Percentiles rank a stretch among this genome's conserved stretches.
Evolutionary conservation across 2,888 invertebrate species (phyloP).

Genomic region (Drosophila quinaria): DNA sequence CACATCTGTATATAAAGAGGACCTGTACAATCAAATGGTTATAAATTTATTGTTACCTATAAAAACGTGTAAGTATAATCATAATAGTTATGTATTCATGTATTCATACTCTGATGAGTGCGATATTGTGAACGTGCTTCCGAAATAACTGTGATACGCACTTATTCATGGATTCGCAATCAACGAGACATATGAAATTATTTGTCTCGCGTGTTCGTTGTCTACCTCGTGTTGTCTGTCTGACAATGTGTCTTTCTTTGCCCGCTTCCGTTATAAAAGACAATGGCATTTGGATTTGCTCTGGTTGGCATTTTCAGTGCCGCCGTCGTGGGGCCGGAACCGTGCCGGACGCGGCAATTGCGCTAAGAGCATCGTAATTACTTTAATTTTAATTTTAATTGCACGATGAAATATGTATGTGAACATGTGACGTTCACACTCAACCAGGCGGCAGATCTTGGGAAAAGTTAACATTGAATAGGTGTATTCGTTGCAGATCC

Average conservation of each 20-base stretch:
- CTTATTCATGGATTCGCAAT: conserved; percentile 32
- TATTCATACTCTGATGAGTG: neutral
- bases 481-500: neutral
- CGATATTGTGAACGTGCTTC: conserved; percentile 15
- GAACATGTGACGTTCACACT: conserved; percentile 20
- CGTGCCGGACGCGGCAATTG: conserved; percentile 70
- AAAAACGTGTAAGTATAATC: neutral
- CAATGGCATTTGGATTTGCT: conserved; percentile 63
- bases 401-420: conserved; percentile 12
- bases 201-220: conserved; percentile 58
- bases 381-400: conserved; percentile 63
- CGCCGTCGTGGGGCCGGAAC: conserved; percentile 46
- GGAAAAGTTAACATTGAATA: conserved; percentile 23
- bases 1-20: too few relatives aligned
- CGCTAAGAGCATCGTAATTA: conserved; percentile 70
- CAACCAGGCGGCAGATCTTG: conserved; percentile 33
- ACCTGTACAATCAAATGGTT: too few relatives aligned
- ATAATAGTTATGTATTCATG: neutral
- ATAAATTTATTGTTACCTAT: too few relatives aligned
- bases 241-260: conserved; percentile 45
- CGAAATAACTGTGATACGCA: conserved; percentile 34
- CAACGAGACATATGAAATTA: conserved; percentile 24
- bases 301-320: conserved; percentile 79
- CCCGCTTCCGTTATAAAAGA: conserved; percentile 67
- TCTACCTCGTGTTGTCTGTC: conserved; percentile 30